Evolutionary conservation across 2,797 vertebrate species (phyloP).

Genomic region (Synaphobranchus kaupii): DNA sequence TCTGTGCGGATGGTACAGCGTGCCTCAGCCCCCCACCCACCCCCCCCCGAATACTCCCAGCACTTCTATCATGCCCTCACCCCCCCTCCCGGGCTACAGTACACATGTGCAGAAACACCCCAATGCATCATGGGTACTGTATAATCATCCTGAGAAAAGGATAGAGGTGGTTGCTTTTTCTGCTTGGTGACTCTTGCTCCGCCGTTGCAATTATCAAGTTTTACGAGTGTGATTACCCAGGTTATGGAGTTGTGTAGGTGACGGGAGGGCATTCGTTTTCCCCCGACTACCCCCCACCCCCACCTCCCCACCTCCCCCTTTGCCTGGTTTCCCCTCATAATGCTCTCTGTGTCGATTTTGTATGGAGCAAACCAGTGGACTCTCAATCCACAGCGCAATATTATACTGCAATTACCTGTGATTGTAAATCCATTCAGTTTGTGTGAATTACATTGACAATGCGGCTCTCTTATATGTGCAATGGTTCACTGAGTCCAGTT

Average conservation of each 20-base stretch:
- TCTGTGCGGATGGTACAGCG: not conserved
- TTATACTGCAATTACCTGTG: constrained; percentile 23
- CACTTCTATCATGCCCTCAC: not conserved
- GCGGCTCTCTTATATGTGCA: not conserved
- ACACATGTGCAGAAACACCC: not conserved
- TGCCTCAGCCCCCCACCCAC: not conserved
- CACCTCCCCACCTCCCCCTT: not conserved
- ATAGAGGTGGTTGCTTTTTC: not conserved
- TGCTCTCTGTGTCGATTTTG: not conserved
- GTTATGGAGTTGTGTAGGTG: constrained; percentile 3
- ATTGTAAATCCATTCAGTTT: constrained; percentile 3
- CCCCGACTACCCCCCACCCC: not conserved
- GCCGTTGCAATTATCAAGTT: constrained; percentile 31
- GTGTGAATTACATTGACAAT: constrained; percentile 9
- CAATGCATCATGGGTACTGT: not conserved
- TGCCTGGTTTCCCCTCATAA: constrained; percentile 11
- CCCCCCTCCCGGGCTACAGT: too few relatives aligned
- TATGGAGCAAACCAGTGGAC: not conserved
- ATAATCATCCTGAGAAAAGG: not conserved
- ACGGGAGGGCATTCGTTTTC: constrained; percentile 26
- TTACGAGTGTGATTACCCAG: constrained; percentile 31
- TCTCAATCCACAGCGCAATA: constrained; percentile 2
- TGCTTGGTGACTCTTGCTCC: not conserved
- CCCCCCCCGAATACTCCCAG: not conserved
- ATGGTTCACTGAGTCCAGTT: not conserved